phyloP scores from a whole-genome alignment of 2,888 invertebrate species.

The Petrolisthes cinctipes region DNA sequence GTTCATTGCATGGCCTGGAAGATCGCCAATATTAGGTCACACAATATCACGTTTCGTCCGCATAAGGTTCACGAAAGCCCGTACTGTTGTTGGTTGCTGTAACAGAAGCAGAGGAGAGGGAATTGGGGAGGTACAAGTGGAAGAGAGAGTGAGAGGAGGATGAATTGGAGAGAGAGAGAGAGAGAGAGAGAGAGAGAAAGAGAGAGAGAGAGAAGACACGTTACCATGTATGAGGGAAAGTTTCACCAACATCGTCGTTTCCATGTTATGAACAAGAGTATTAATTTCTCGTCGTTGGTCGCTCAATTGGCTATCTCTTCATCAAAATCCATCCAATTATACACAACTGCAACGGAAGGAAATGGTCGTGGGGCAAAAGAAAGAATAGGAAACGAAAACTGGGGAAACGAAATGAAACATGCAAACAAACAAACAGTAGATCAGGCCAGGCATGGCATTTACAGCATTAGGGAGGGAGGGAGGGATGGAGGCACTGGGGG shows the following conservation, averaged over 20 bases:
- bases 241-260: conserved; percentile 50
- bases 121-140: conserved; percentile 33
- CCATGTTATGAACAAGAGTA: conserved; percentile 22
- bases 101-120: not conserved
- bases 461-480: conserved; percentile 57
- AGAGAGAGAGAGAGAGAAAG: conserved; percentile 44
- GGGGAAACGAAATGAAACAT: conserved; percentile 9
- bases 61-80: too few relatives aligned
- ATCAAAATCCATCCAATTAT: not conserved
- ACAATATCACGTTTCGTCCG: too few relatives aligned
- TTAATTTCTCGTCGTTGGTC: not conserved
- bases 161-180: conserved; percentile 47
- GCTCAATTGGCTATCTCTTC: not conserved
- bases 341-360: not conserved
- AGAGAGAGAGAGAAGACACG: conserved; percentile 38
- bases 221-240: conserved; percentile 44
- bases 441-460: conserved; percentile 58
- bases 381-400: not conserved
- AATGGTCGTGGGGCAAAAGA: too few relatives aligned
- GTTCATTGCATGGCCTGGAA: too few relatives aligned
- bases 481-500: conserved; percentile 32
- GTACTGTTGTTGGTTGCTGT: not conserved
- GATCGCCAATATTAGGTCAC: too few relatives aligned
- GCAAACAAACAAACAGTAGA: conserved; percentile 54
- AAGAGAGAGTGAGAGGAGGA: conserved; percentile 39